Evolutionary conservation across 2,797 vertebrate species (phyloP).

Genomic region (Psittacula derbiana): DNA sequence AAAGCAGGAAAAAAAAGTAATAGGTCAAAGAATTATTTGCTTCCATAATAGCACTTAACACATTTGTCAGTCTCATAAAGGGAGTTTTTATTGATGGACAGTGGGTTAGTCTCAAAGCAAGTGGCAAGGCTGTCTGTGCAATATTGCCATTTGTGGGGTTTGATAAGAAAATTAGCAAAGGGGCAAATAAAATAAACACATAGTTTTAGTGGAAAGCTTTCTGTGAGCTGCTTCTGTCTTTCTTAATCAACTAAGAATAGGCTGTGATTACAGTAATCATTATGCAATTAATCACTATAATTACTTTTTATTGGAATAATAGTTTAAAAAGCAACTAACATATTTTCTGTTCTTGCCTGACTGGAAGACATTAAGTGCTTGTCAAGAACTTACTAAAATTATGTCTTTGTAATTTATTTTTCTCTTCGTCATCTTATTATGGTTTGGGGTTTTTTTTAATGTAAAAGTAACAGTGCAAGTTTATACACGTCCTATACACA

Average conservation of each 20-base stretch:
- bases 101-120: neutral
- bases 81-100: neutral
- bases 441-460: neutral
- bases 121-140: neutral
- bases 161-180: slow-evolving; percentile 35
- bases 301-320: slow-evolving; percentile 74
- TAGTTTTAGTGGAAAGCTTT: slow-evolving; percentile 47
- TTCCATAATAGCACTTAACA: neutral
- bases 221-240: slow-evolving; percentile 63
- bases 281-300: slow-evolving; percentile 77
- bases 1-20: neutral
- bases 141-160: neutral
- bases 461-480: neutral
- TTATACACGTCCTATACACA: neutral
- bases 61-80: neutral
- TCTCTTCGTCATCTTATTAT: neutral
- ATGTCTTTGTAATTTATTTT: slow-evolving; percentile 47
- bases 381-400: slow-evolving; percentile 75
- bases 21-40: neutral
- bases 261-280: slow-evolving; percentile 74
- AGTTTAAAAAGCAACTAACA: slow-evolving; percentile 68
- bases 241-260: slow-evolving; percentile 75
- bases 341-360: slow-evolving; percentile 61
- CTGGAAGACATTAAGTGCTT: slow-evolving; percentile 72
- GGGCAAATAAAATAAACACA: slow-evolving; percentile 61